Evolutionary conservation across 1,140 invertebrate genomes (phyloP).

Genomic region (Sinonovacula constricta): DNA sequence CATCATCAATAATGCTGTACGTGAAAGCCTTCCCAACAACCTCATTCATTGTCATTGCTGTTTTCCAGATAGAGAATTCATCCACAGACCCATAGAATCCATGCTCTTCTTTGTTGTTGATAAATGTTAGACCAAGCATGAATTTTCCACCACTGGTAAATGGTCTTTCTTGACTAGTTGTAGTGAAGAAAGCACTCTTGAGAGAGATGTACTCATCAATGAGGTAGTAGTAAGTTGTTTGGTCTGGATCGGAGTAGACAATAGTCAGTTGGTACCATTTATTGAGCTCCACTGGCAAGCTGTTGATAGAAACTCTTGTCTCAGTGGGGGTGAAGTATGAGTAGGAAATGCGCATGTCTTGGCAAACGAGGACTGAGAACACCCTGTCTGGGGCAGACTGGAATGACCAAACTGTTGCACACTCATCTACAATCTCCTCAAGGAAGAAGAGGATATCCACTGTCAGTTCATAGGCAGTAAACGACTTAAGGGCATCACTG

Average conservation of each 20-base stretch:
- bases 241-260: slow-evolving; percentile 36
- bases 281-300: slow-evolving; percentile 26
- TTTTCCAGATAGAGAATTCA: slow-evolving; percentile 57
- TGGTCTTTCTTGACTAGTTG: not conserved
- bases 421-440: slow-evolving; percentile 23
- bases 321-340: slow-evolving; percentile 19
- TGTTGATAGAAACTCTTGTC: not conserved
- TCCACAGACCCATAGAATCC: slow-evolving; percentile 53
- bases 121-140: slow-evolving; percentile 52
- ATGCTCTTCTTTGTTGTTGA: slow-evolving; percentile 7
- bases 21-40: slow-evolving; percentile 47
- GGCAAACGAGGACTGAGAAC: slow-evolving; percentile 31
- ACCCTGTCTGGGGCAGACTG: slow-evolving; percentile 8
- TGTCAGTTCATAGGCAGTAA: slow-evolving; percentile 48
- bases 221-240: slow-evolving; percentile 32
- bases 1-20: slow-evolving; percentile 17
- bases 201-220: slow-evolving; percentile 29
- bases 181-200: slow-evolving; percentile 21
- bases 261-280: slow-evolving; percentile 58
- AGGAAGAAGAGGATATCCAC: slow-evolving; percentile 55
- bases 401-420: slow-evolving; percentile 53
- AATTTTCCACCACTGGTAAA: slow-evolving; percentile 55
- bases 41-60: slow-evolving; percentile 27
- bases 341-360: slow-evolving; percentile 20
- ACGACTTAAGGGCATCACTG: slow-evolving; percentile 38